Percentiles rank a stretch among this genome's conserved stretches.
These are phyloP conservation scores for Eclectus roratus DNA, from an alignment of 2,113 vertebrate species.

Conservation along the genomic window DNA sequence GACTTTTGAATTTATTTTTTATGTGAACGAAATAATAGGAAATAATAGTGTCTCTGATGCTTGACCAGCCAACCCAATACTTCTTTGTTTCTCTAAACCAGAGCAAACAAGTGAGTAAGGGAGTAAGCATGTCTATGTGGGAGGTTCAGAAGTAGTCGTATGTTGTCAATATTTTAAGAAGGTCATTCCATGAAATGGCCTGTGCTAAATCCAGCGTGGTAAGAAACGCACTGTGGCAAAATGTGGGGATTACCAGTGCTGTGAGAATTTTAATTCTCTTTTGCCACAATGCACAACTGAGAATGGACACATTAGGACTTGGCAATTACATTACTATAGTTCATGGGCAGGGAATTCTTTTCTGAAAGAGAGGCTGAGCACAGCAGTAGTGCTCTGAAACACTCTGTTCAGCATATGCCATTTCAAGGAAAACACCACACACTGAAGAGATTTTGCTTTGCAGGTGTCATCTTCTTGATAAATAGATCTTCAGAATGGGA, in stretches of 20 bases:
- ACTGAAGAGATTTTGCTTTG: neutral
- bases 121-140: neutral
- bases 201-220: neutral
- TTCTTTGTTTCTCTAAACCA: neutral
- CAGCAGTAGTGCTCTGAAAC: neutral
- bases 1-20: neutral
- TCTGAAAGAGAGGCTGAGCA: neutral
- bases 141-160: neutral
- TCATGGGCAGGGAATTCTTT: neutral
- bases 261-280: neutral
- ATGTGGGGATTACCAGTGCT: neutral
- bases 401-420: neutral
- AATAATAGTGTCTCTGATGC: neutral
- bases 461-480: neutral
- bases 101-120: neutral
- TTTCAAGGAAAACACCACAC: neutral
- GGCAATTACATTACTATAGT: neutral
- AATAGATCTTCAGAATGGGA: neutral
- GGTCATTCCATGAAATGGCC: neutral
- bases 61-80: neutral
- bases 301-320: neutral
- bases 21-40: neutral
- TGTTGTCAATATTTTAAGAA: neutral
- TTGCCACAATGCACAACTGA: neutral
- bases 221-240: neutral